Percentiles rank a stretch among this genome's conserved stretches.
phyloP scores from a whole-genome alignment of 2,888 invertebrate species.

The Tridacna crocea region DNA sequence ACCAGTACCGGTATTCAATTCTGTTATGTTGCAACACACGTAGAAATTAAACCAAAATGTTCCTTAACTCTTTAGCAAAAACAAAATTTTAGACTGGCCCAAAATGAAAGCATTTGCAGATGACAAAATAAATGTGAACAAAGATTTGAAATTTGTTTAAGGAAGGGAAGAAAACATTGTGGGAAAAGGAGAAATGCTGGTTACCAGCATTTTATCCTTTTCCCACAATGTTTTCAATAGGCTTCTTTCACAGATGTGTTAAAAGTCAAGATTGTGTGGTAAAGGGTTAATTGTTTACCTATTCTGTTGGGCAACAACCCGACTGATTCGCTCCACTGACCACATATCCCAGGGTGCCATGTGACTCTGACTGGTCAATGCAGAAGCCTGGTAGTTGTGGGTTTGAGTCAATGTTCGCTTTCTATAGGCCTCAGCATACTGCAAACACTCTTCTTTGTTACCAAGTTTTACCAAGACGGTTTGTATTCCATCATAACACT shows the following conservation, averaged over 20 bases:
- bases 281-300: constrained; percentile 45
- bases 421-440: constrained; percentile 78
- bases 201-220: not conserved
- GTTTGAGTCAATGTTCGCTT: constrained; percentile 70
- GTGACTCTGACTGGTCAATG: constrained; percentile 58
- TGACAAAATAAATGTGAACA: no score
- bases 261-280: no score
- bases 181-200: constrained; percentile 1
- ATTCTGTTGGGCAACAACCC: constrained; percentile 77
- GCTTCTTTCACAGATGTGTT: not conserved
- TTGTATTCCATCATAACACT: constrained; percentile 80
- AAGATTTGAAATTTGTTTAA: no score
- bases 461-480: constrained; percentile 75
- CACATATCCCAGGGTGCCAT: constrained; percentile 69
- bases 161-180: constrained; percentile 1
- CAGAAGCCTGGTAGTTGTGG: constrained; percentile 67
- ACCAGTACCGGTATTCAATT: no score
- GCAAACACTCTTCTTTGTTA: constrained; percentile 76
- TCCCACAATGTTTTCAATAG: constrained; percentile 1
- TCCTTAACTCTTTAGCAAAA: no score
- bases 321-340: constrained; percentile 73
- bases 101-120: no score
- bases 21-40: no score
- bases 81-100: no score
- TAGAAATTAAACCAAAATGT: no score